Base-by-base conservation (phyloP, 2,888 invertebrate species). In the Caenorhabditis afra region DNA sequence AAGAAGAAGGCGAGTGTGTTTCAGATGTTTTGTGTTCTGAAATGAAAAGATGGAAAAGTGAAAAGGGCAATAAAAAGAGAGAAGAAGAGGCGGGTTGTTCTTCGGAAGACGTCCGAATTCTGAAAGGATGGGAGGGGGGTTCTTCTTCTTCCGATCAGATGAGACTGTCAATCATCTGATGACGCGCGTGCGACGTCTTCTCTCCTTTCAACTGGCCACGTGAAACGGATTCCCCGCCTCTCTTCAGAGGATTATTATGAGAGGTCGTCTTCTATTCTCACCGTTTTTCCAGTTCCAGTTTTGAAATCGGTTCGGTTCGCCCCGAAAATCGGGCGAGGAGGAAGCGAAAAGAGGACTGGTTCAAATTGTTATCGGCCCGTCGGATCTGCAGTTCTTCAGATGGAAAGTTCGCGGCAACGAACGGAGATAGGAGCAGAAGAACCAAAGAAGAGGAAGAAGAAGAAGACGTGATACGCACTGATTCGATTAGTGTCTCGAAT, bases 401-500 rank as follows among this genome's bases (percentile, higher is more conserved):
- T 41, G 41, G 11, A 41, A 11, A 14, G 41, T 11, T 41, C 14
- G 41, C 41, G 41, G 11, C 3, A 14, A 14, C 3, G 41, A 14
- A 41, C 11, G 41, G 41, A 11, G 11, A 3, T 3, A 14, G 41
- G 41, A 41, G 12, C 12, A 14, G 11, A 41, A 3, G 12, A 11
- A 14, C 11, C 41, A 11, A 16, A 16, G 20, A 16, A 47, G n/a
- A n/a, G n/a, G n/a, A n/a, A n/a, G n/a, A n/a, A n/a, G n/a, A n/a
- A n/a, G n/a, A n/a, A n/a, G n/a, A n/a, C n/a, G 47, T 47, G 47
- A 47, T 47, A 14, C 22, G 22, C 50, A 22, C 16, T 50, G 50
- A 50, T 50, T 50, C 50, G 50, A 50, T 50, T 20, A 50, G 50
- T 11, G 41, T 41, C 41, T 14, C 11, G 41, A 41, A 14, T 41